Conservation (phyloP, 1,140 invertebrate genomes). For the Trichogramma pretiosum region DNA sequence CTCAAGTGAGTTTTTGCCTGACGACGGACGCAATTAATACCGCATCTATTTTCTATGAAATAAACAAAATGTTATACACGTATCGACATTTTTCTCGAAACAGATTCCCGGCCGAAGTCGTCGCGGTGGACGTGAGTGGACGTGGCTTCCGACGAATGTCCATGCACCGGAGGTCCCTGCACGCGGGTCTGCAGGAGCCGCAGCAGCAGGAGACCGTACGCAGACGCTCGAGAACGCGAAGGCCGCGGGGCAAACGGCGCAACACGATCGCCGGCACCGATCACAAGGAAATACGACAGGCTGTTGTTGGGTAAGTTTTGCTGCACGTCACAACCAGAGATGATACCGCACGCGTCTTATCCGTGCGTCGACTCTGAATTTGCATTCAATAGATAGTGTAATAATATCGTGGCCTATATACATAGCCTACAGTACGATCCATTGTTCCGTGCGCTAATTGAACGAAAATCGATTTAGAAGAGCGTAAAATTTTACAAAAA, state of each 20-base stretch:
- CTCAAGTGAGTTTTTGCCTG: constrained; percentile 50
- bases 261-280: constrained; percentile 84
- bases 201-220: constrained; percentile 56
- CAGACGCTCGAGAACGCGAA: constrained; percentile 61
- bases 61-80: no score
- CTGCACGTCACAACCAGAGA: neutral
- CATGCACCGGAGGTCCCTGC: constrained; percentile 67
- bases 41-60: no score
- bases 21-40: neutral
- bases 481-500: no score
- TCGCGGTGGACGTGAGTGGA: constrained; percentile 79
- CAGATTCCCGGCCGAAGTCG: constrained; percentile 78
- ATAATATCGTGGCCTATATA: no score
- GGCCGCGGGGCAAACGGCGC: constrained; percentile 70
- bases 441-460: no score
- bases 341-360: neutral
- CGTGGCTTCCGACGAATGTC: constrained; percentile 80
- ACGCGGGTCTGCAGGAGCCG: constrained; percentile 35
- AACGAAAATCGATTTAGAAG: no score
- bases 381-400: no score
- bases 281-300: constrained; percentile 75
- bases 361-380: no score
- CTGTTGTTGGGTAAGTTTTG: constrained; percentile 62
- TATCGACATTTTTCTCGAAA: constrained; percentile 2
- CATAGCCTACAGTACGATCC: no score